Evolutionary conservation across 2,113 vertebrate species (phyloP), one percentile per base, ranked within the genome.

Genomic region (Alces alces): DNA sequence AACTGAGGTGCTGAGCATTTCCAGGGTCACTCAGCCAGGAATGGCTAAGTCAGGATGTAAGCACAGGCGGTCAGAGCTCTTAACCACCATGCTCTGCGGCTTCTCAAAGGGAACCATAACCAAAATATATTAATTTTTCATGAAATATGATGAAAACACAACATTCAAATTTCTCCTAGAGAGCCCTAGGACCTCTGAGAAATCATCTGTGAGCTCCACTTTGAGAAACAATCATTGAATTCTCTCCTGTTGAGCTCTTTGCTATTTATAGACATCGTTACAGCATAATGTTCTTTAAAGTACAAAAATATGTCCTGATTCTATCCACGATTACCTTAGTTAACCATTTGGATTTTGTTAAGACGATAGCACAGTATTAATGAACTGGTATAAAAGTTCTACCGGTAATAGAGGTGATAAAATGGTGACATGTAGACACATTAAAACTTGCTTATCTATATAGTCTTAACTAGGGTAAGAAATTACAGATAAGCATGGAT

Each of bases 41-140:
- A 78, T 10, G 11, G 1, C 47, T 86, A 64, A 93, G 19, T 70
- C 15, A 54, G 33, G 14, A 33, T 58, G 19, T 61, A 73, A 91
- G 47, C 52, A 33, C 55, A 82, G 12, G n/a, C 23, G 33, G 10
- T 86, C 33, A 54, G 33, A 45, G 7, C 23, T 47, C 47, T 76
- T 96, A 89, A 93, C 27, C 33, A 54, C 28, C 85, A 10, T 28
- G 7, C 0, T 54, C 16, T 76, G n/a, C 2, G 76, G 76, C 15
- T 17, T 90, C 39, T 96, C 52, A 33, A 6, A 54, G 39, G 47
- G 8, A 78, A 80, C 13, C 39, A 66, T 55, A 55, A 86, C 66
- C 45, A 93, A 52, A 94, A 91, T 95, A 47, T 64, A 60, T 92
- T 89, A 82, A 84, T 64, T 96, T 96, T 91, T 91, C 36, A 93